phyloP scores from a whole-genome alignment of 92 coral and sea anemone species.

The Isaurus tuberculatus region DNA sequence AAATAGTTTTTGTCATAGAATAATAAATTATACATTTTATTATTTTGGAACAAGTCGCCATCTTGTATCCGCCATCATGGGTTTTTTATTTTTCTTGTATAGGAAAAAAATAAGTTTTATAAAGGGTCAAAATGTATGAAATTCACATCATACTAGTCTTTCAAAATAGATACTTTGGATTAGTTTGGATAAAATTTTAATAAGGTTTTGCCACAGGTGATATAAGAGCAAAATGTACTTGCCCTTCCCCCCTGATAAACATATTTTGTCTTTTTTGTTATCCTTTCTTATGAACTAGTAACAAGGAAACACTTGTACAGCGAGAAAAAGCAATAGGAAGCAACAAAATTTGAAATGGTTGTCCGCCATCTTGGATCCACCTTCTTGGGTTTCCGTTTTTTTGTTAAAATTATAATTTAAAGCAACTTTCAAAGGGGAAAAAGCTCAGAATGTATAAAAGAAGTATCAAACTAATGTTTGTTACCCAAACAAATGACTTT shows the following conservation, averaged over 20 bases:
- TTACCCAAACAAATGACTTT: conserved; percentile 49
- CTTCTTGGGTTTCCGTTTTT: conserved; percentile 44
- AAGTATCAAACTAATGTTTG: conserved; percentile 37
- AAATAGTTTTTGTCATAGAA: neutral
- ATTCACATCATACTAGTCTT: conserved; percentile 33
- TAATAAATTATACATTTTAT: too few relatives aligned
- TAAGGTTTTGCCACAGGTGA: conserved; percentile 32
- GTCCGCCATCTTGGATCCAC: conserved; percentile 38
- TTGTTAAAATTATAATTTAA: conserved; percentile 44
- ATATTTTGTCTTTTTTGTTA: conserved; percentile 2
- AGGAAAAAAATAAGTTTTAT: conserved; percentile 29
- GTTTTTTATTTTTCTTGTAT: conserved; percentile 23
- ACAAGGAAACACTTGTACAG: conserved; percentile 33
- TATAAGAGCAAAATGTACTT: conserved; percentile 35
- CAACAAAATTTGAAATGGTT: conserved; percentile 31
- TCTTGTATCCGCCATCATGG: conserved; percentile 13
- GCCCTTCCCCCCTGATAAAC: conserved; percentile 26
- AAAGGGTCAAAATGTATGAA: conserved; percentile 28
- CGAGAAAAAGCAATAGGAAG: conserved; percentile 30
- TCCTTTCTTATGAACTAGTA: conserved; percentile 26
- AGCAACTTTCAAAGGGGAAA: conserved; percentile 45
- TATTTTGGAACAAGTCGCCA: neutral
- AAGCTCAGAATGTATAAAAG: conserved; percentile 45
- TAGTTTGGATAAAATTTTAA: conserved; percentile 34
- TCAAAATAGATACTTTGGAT: conserved; percentile 18